Evolutionary conservation across 2,797 vertebrate species (phyloP).

Genomic region (Sebastes glaucus): DNA sequence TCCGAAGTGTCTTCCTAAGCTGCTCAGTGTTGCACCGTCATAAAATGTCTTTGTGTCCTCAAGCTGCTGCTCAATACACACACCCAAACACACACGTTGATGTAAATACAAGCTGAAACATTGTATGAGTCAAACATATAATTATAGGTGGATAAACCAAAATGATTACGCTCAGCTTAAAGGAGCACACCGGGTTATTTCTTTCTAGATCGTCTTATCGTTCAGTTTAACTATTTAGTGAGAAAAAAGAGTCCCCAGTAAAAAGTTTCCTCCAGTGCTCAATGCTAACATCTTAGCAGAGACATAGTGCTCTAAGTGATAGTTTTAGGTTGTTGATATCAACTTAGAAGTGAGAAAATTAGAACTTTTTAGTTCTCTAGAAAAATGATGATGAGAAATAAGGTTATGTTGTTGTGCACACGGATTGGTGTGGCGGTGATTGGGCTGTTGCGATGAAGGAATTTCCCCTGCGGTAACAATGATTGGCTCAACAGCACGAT

Average conservation of each 20-base stretch:
- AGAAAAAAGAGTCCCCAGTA: not conserved
- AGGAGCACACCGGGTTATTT: not conserved
- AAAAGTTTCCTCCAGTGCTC: not conserved
- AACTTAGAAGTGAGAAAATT: not conserved
- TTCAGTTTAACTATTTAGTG: not conserved
- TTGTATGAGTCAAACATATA: conserved; percentile 20
- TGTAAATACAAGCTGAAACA: not conserved
- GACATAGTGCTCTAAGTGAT: not conserved
- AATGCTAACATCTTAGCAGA: not conserved
- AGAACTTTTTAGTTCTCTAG: too few species aligned
- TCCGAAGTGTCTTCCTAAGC: conserved; percentile 39
- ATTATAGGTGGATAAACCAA: conserved; percentile 20
- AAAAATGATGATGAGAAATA: not conserved
- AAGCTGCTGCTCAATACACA: not conserved
- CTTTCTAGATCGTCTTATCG: not conserved
- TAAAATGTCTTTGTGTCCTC: conserved; percentile 25
- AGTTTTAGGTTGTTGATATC: not conserved
- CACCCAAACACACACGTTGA: not conserved
- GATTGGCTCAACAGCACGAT: too few species aligned
- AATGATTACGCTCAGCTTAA: conserved; percentile 1
- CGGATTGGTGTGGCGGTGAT: not conserved
- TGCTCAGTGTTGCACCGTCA: not conserved
- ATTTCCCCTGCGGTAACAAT: too few species aligned
- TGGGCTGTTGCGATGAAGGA: too few species aligned
- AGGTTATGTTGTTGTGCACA: too few species aligned